Conservation (phyloP, 2,888 invertebrate species). For the Pachydiplax longipennis region DNA sequence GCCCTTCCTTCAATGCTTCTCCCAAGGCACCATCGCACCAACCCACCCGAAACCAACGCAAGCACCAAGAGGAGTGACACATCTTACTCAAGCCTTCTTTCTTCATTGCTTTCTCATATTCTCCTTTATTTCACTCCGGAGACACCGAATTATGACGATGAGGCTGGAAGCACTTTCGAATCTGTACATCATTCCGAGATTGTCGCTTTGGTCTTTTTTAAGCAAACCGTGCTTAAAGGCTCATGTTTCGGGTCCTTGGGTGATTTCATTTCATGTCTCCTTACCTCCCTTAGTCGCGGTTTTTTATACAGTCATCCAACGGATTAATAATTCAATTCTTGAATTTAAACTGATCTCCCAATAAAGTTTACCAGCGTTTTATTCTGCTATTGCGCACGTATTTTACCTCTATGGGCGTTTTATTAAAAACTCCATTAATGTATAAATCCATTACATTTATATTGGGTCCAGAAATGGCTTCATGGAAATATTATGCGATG, state of each 20-base stretch:
- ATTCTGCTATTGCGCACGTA: too few species aligned
- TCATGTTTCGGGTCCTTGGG: neutral
- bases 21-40: neutral
- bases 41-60: constrained; percentile 14
- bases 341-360: too few species aligned
- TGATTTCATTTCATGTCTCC: neutral
- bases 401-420: too few species aligned
- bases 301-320: neutral
- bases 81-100: constrained; percentile 19
- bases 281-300: neutral
- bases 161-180: neutral
- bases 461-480: too few species aligned
- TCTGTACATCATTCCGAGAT: neutral
- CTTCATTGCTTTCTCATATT: neutral
- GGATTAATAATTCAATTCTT: too few species aligned
- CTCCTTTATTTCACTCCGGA: neutral
- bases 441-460: too few species aligned
- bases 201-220: neutral
- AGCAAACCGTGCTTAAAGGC: neutral
- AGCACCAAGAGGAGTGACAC: neutral
- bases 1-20: constrained; percentile 16
- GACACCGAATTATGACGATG: neutral
- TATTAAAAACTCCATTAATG: too few species aligned
- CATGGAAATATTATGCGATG: too few species aligned
- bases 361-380: too few species aligned